Base-by-base conservation (phyloP, 2,797 vertebrate genomes). In the Rhabdophis nuchalis region DNA sequence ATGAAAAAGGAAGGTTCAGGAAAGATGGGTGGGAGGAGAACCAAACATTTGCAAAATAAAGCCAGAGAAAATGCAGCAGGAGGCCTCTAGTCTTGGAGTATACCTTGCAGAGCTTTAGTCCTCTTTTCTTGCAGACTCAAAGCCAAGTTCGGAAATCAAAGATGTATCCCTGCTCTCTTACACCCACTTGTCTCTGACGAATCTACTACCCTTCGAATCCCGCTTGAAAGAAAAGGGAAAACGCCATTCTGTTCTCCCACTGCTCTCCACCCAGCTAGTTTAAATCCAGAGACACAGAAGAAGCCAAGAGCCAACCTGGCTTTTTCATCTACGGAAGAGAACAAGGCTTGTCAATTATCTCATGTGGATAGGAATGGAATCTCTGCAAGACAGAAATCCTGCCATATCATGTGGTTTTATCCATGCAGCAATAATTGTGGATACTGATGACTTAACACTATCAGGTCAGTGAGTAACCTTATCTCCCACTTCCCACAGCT, bases 1-100 rank as follows among this genome's bases (percentile, higher is more conserved):
- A 6, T 91, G 46, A 93, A 87, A 91, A 60, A 86, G 87, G 86
- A 93, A 91, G 25, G 18, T 32, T 10, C 4, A 82, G n/a, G 90
- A 53, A 1, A 85, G 60, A 89, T 18, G 2, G 57, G 2, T 61
- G 77, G 29, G n/a, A 3, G 13, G 23, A 27, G 85, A 41, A 82
- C 36, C 41, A 46, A 82, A 46, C 46, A 25, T 82, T 82, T 82
- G 77, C 36, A 25, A 46, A 82, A 1, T 4, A 25, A 46, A 46
- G 36, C 10, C 77, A n/a, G 60, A 41, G 53, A 29, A 6, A 32
- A 11, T 16, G 61, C 8, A 14, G 36, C 32, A 87, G 41, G 11
- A 72, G 23, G 64, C 46, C 57, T n/a, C 9, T 9, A 11, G 23
- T 50, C 41, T n/a, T 72, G 0, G 46, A 20, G 56, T 20, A 57